phyloP scores from a whole-genome alignment of 2,797 vertebrate genomes.

The Epinephelus coioides region DNA sequence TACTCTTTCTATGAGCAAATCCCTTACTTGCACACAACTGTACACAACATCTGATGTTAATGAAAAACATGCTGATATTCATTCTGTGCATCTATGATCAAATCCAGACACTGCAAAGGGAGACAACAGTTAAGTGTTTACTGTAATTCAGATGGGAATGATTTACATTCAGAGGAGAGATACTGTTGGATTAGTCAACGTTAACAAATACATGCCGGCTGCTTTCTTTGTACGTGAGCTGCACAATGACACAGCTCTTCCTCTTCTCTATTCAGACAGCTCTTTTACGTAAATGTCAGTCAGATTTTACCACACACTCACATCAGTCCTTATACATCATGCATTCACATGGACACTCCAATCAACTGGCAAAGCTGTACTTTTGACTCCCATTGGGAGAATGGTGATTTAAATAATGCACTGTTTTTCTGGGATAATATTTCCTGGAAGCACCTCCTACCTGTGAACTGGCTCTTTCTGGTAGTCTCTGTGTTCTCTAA shows the following conservation, averaged over 20 bases:
- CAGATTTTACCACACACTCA: constrained; percentile 25
- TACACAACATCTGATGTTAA: background rate
- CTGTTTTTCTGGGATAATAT: constrained; percentile 5
- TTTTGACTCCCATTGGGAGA: constrained; percentile 9
- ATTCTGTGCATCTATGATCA: constrained; percentile 1
- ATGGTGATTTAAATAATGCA: constrained; percentile 27
- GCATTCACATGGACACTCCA: constrained; percentile 9
- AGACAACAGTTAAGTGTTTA: background rate
- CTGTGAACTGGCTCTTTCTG: constrained; percentile 12
- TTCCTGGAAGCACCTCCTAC: constrained; percentile 7
- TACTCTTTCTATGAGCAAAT: background rate
- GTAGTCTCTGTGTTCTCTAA: constrained; percentile 11
- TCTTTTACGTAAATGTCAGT: constrained; percentile 28
- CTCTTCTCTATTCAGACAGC: constrained; percentile 18
- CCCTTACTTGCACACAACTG: background rate
- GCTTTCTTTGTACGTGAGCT: constrained; percentile 2
- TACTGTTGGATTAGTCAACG: constrained; percentile 2
- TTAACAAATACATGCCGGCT: background rate
- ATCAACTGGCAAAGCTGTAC: background rate
- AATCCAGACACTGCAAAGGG: background rate
- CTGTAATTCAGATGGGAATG: background rate
- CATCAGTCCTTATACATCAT: constrained; percentile 22
- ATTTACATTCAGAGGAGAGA: constrained; percentile 34
- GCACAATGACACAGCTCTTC: constrained; percentile 24
- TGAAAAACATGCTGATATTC: background rate